A percentile compares a stretch with the other conserved stretches of the same genome.
Evolutionary conservation across 2,113 vertebrate species (phyloP).

Genomic region (Pardalotus punctatus): DNA sequence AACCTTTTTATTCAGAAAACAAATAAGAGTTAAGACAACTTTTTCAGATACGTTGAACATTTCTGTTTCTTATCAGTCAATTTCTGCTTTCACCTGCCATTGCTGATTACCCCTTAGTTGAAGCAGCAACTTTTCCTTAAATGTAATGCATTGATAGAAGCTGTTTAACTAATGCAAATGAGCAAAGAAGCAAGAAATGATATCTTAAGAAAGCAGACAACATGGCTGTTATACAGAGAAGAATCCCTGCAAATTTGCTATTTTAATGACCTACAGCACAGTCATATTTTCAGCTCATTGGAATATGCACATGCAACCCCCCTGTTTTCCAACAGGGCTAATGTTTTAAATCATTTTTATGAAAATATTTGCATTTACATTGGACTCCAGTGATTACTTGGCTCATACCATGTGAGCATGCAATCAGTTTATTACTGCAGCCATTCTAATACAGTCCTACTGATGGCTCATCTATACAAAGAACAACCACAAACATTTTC

Average conservation of each 20-base stretch:
- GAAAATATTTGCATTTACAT: slow-evolving; percentile 60
- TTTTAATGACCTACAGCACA: slow-evolving; percentile 25
- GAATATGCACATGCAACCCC: not conserved
- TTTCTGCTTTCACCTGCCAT: not conserved
- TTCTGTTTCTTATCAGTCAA: not conserved
- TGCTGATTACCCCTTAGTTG: not conserved
- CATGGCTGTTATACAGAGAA: not conserved
- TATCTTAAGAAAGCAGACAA: slow-evolving; percentile 15
- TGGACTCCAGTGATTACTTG: slow-evolving; percentile 41
- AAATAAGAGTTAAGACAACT: not conserved
- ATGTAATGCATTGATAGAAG: slow-evolving; percentile 3
- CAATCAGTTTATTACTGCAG: slow-evolving; percentile 28
- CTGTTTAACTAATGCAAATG: slow-evolving; percentile 43
- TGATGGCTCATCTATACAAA: not conserved
- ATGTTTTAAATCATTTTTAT: slow-evolving; percentile 54
- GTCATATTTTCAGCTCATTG: slow-evolving; percentile 15
- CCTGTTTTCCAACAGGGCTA: slow-evolving; percentile 8
- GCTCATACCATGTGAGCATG: slow-evolving; percentile 1
- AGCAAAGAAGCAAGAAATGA: slow-evolving; percentile 8
- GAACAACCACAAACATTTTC: not conserved
- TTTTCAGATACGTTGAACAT: not conserved
- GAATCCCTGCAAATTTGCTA: not conserved
- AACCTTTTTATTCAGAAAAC: not conserved
- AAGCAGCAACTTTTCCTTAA: slow-evolving; percentile 4
- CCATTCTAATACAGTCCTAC: not conserved